These are phyloP conservation scores for Cataglyphis albicans DNA, from an alignment of 2,888 invertebrate species.

Conservation along the genomic window DNA sequence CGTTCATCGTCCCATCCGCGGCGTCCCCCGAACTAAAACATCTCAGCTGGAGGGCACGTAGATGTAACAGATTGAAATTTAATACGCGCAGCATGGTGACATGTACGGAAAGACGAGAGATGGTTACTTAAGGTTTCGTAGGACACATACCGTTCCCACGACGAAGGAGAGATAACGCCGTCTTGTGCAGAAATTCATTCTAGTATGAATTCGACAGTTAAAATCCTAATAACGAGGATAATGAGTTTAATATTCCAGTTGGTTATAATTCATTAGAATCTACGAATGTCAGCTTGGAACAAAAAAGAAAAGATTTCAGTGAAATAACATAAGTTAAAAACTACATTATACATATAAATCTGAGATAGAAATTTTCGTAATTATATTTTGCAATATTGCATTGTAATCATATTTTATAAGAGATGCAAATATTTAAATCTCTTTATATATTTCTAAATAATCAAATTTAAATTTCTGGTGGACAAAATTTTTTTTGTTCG, in stretches of 20 bases:
- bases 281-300: slow-evolving; percentile 32
- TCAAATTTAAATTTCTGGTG: slow-evolving; percentile 7
- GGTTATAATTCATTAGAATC: slow-evolving; percentile 63
- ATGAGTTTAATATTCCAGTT: slow-evolving; percentile 52
- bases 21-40: slow-evolving; percentile 46
- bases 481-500: slow-evolving; percentile 1
- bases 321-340: not conserved
- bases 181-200: slow-evolving; percentile 44
- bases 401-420: not conserved
- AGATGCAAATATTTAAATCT: slow-evolving; percentile 14
- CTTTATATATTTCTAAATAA: not conserved
- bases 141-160: slow-evolving; percentile 38
- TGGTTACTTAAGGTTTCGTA: slow-evolving; percentile 62
- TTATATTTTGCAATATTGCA: not conserved
- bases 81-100: slow-evolving; percentile 81
- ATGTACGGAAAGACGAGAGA: slow-evolving; percentile 57
- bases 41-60: slow-evolving; percentile 74
- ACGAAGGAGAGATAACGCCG: slow-evolving; percentile 51
- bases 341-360: not conserved
- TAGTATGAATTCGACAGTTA: slow-evolving; percentile 34
- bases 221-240: slow-evolving; percentile 58
- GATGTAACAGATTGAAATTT: slow-evolving; percentile 85
- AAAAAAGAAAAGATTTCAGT: not conserved
- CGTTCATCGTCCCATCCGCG: slow-evolving; percentile 48
- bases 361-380: not conserved